A percentile compares a stretch with the other conserved stretches of the same genome.
Conservation (phyloP, 2,797 vertebrate genomes). For the Huso huso region DNA sequence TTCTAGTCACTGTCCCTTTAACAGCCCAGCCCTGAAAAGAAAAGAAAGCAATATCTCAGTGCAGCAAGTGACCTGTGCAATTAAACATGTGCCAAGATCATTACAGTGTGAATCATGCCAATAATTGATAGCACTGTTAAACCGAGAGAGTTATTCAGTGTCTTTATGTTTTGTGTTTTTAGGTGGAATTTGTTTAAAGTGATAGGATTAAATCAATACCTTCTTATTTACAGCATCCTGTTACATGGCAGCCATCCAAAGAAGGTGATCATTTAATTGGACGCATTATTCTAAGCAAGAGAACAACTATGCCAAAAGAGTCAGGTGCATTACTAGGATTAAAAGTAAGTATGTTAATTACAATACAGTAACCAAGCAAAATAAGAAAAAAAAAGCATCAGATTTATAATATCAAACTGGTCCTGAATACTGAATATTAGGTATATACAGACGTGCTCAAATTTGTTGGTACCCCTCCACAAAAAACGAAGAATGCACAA, state of each 20-base stretch:
- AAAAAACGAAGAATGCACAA: too few species aligned
- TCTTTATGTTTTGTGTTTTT: background rate
- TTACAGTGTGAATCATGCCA: background rate
- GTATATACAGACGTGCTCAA: too few species aligned
- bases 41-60: background rate
- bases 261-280: conserved; percentile 95
- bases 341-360: conserved; percentile 68
- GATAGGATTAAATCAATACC: conserved; percentile 21
- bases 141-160: background rate
- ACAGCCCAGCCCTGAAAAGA: background rate
- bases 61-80: background rate
- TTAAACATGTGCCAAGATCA: background rate
- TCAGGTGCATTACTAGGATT: conserved; percentile 88
- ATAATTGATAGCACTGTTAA: background rate
- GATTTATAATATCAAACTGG: too few species aligned
- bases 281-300: conserved; percentile 93
- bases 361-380: too few species aligned
- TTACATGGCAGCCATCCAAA: conserved; percentile 96
- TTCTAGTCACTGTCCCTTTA: background rate
- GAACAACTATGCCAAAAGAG: conserved; percentile 89
- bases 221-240: conserved; percentile 73
- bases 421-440: too few species aligned
- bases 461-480: too few species aligned
- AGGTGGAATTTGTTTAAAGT: background rate
- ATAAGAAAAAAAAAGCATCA: too few species aligned